Percentiles rank a stretch among this genome's conserved stretches.
Conservation (phyloP, 2,797 vertebrate species). For the Anomalospiza imberbis region DNA sequence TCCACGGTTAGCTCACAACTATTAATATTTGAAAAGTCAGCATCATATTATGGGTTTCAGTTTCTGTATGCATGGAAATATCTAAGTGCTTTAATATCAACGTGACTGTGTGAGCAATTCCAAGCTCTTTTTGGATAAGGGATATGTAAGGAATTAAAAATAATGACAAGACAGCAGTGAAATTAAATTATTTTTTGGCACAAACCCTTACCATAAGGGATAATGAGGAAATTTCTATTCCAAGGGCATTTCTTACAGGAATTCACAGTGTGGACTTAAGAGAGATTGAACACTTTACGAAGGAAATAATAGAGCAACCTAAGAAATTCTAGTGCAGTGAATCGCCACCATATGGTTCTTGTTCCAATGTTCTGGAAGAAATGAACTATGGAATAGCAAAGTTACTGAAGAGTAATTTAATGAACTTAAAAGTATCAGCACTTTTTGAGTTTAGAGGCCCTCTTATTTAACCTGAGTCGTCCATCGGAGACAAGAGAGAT, state of each 20-base stretch:
- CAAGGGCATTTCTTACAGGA: conserved; percentile 4
- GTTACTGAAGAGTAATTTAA: background rate
- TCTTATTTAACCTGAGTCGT: background rate
- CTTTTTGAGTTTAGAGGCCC: background rate
- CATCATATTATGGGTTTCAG: background rate
- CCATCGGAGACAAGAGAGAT: background rate
- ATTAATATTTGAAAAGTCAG: background rate
- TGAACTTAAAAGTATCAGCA: background rate
- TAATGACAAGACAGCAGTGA: background rate
- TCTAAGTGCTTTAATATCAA: background rate
- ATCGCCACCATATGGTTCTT: background rate
- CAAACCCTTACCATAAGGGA: background rate
- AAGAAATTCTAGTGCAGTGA: conserved; percentile 8
- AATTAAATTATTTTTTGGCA: conserved; percentile 43
- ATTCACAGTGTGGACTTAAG: background rate
- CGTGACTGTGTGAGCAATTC: background rate
- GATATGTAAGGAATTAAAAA: conserved; percentile 7
- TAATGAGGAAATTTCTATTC: conserved; percentile 59
- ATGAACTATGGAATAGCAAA: background rate
- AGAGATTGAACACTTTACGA: background rate
- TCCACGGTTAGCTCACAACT: background rate
- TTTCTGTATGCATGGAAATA: background rate
- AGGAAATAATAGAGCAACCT: conserved; percentile 21
- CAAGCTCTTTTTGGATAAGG: background rate
- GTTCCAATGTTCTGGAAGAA: background rate